Evolutionary conservation across 1,140 invertebrate genomes (phyloP), one percentile per base, ranked within the genome.

Genomic region (Cotesia typhae): DNA sequence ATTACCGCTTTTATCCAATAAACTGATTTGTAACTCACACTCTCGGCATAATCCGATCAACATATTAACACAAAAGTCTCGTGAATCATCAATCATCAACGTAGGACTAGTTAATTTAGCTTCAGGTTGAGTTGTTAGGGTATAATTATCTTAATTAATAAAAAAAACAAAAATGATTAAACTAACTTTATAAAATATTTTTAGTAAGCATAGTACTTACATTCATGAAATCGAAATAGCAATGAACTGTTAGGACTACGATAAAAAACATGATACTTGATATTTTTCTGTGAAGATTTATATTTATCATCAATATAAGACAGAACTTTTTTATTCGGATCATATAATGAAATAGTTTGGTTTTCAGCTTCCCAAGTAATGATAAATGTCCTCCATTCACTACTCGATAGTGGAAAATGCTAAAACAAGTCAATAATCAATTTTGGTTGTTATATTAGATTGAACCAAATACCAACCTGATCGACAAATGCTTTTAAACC

Each of bases 141-240:
- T 20, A 35, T 77, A 80, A 6, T 14, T 3, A 47, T 79, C 79
- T 80, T 67, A 47, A 76, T 80, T 67, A 47, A 76, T 73, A 53
- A 55, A 0, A 59, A 14, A 61, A 20, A 1, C 20, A 70, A 70
- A 14, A 12, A 63, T 10, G 51, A 35, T 52, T 63, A 53, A 17
- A 7, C 10, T 47, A 47, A 47, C 28, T 28, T 47, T 47, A 47
- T 47, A 47, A 47, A 47, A 9, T 47, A 47, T 10, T 47, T 41
- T 37, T 51, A 10, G 20, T 9, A 36, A 53, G 17, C 51, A 41
- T 9, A 47, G 1, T 20, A 71, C 75, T 67, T 20, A 80, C 79
- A 80, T 55, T 20, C 36, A 63, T 80, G 78, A 66, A 76, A 64
- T n/a, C 79, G 74, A 28, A 76, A 59, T 0, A 74, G 51, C 20